Evolutionary conservation across 2,888 invertebrate genomes (phyloP).

Genomic region (Meta bourneti): DNA sequence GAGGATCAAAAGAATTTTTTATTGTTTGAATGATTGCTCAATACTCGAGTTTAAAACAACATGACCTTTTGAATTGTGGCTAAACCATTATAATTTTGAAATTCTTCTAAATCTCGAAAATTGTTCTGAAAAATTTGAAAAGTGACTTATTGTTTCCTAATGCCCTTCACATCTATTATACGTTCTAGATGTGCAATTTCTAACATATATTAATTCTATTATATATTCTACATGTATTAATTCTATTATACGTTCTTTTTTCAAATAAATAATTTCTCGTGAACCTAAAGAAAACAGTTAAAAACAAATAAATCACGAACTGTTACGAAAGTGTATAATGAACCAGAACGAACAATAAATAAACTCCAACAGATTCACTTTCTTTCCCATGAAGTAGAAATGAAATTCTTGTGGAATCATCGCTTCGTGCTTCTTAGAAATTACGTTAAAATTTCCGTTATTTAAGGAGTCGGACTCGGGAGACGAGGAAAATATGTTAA

Average conservation of each 20-base stretch:
- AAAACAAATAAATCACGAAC: neutral
- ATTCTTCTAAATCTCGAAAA: no score
- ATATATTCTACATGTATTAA: neutral
- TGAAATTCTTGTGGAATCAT: neutral
- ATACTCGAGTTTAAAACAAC: no score
- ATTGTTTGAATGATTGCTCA: no score
- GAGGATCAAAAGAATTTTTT: no score
- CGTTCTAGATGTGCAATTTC: no score
- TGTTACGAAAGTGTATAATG: neutral
- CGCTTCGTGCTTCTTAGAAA: neutral
- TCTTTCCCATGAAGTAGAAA: neutral
- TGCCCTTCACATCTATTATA: no score
- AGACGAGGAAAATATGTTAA: conserved; percentile 24
- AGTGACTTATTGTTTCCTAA: no score
- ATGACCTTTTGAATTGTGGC: no score
- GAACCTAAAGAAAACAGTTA: neutral
- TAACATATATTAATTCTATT: no score
- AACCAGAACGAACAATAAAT: neutral
- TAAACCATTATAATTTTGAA: no score
- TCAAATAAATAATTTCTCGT: neutral
- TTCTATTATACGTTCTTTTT: neutral
- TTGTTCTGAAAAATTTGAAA: no score
- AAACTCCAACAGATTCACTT: neutral
- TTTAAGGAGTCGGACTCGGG: conserved; percentile 34
- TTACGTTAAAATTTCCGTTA: conserved; percentile 28